Evolutionary conservation across 1,140 invertebrate genomes (phyloP).

Genomic region (Drosophila miranda): DNA sequence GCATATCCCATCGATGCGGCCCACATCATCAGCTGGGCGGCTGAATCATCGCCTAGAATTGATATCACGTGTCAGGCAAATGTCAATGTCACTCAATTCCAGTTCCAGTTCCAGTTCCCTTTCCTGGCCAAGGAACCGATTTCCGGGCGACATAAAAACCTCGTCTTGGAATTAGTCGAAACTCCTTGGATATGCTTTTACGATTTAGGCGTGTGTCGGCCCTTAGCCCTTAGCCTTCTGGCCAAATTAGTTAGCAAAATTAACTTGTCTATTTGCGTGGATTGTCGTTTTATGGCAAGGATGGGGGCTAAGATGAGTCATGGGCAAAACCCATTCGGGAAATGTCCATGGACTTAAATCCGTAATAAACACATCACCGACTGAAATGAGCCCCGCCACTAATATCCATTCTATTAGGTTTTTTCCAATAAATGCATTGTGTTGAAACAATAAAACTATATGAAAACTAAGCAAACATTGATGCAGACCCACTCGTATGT

Average conservation of each 20-base stretch:
- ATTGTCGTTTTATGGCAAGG: conserved; percentile 48
- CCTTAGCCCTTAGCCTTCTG: conserved; percentile 13
- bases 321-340: neutral
- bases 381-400: too few species aligned
- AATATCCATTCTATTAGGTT: too few species aligned
- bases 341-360: too few species aligned
- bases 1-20: conserved; percentile 7
- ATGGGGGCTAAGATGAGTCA: conserved; percentile 30
- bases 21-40: conserved; percentile 29
- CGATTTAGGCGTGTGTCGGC: conserved; percentile 54
- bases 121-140: neutral
- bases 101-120: neutral
- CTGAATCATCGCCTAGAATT: conserved; percentile 57
- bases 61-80: conserved; percentile 57
- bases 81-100: conserved; percentile 50
- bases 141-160: conserved; percentile 17
- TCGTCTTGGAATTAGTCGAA: conserved; percentile 4
- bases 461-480: conserved; percentile 39
- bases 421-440: conserved; percentile 44
- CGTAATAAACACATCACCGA: too few species aligned
- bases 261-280: conserved; percentile 61
- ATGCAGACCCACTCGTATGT: conserved; percentile 15
- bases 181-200: conserved; percentile 53
- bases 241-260: conserved; percentile 51
- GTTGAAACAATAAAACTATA: conserved; percentile 49